A percentile compares a stretch with the other conserved stretches of the same genome.
Evolutionary conservation across 2,797 vertebrate genomes (phyloP).

Genomic region (Sebastes iracundus): DNA sequence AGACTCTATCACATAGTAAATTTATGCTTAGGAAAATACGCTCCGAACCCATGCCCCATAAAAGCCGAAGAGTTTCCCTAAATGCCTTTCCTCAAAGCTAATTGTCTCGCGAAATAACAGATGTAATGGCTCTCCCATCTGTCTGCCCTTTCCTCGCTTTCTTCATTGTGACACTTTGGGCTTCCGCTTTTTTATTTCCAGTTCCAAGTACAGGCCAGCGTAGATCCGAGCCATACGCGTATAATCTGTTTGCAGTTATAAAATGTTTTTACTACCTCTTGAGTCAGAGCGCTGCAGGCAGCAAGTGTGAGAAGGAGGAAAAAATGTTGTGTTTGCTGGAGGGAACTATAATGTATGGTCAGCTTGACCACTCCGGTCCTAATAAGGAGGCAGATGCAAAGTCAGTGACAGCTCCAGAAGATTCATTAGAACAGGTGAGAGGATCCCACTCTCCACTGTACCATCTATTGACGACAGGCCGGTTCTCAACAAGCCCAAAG

Average conservation of each 20-base stretch:
- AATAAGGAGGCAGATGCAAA: slow-evolving; percentile 61
- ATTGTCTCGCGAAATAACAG: slow-evolving; percentile 63
- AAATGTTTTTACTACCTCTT: slow-evolving; percentile 66
- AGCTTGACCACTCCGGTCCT: slow-evolving; percentile 57
- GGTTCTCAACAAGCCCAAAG: neutral
- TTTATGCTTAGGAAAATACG: slow-evolving; percentile 44
- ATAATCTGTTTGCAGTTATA: slow-evolving; percentile 67
- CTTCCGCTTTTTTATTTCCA: slow-evolving; percentile 60
- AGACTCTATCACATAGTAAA: slow-evolving; percentile 42
- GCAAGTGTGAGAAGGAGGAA: slow-evolving; percentile 44
- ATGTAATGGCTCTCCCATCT: slow-evolving; percentile 68
- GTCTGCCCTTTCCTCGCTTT: slow-evolving; percentile 57
- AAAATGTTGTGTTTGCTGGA: slow-evolving; percentile 61
- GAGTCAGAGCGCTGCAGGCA: slow-evolving; percentile 52
- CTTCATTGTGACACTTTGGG: slow-evolving; percentile 47
- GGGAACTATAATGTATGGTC: slow-evolving; percentile 51
- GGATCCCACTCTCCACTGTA: neutral
- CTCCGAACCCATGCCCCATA: slow-evolving; percentile 31
- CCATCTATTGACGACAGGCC: neutral
- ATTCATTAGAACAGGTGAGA: slow-evolving; percentile 26
- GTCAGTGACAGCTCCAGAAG: slow-evolving; percentile 35
- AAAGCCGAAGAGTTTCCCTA: slow-evolving; percentile 59
- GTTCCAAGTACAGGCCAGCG: slow-evolving; percentile 30
- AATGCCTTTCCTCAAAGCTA: slow-evolving; percentile 67
- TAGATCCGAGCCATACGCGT: slow-evolving; percentile 35